phyloP scores from a whole-genome alignment of 2,113 vertebrate genomes.

The Neogobius melanostomus region DNA sequence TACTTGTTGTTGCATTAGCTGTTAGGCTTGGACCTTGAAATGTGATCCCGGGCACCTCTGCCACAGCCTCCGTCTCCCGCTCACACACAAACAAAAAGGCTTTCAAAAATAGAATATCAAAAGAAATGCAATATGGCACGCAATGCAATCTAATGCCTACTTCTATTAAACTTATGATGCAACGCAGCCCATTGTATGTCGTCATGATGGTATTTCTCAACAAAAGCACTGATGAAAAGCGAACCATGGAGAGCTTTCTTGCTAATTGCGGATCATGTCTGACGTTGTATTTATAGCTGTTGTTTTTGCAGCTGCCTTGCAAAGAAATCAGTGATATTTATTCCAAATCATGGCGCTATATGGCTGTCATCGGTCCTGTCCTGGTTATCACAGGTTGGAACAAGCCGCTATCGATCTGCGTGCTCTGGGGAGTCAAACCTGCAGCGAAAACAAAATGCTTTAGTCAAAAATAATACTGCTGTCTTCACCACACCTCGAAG shows the following conservation, averaged over 20 bases:
- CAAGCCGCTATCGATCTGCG: slow-evolving; percentile 58
- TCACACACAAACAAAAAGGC: slow-evolving; percentile 11
- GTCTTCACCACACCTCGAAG: slow-evolving; percentile 61
- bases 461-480: slow-evolving; percentile 63
- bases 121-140: neutral
- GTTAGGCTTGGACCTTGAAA: slow-evolving; percentile 14
- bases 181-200: neutral
- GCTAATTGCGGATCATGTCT: slow-evolving; percentile 32
- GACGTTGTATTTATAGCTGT: too few species aligned
- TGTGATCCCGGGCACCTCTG: slow-evolving; percentile 22
- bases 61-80: neutral
- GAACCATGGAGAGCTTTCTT: slow-evolving; percentile 45
- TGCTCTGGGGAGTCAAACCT: slow-evolving; percentile 48
- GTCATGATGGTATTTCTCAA: slow-evolving; percentile 10
- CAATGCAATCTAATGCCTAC: neutral
- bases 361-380: neutral
- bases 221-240: slow-evolving; percentile 47
- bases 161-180: slow-evolving; percentile 20
- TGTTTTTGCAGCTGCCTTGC: too few species aligned
- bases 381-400: slow-evolving; percentile 36
- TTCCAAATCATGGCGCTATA: slow-evolving; percentile 9
- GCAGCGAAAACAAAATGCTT: slow-evolving; percentile 51
- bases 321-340: too few species aligned
- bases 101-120: neutral
- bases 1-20: slow-evolving; percentile 11